phyloP scores from a whole-genome alignment of 2,888 invertebrate genomes.

The Pseudococcus longispinus region DNA sequence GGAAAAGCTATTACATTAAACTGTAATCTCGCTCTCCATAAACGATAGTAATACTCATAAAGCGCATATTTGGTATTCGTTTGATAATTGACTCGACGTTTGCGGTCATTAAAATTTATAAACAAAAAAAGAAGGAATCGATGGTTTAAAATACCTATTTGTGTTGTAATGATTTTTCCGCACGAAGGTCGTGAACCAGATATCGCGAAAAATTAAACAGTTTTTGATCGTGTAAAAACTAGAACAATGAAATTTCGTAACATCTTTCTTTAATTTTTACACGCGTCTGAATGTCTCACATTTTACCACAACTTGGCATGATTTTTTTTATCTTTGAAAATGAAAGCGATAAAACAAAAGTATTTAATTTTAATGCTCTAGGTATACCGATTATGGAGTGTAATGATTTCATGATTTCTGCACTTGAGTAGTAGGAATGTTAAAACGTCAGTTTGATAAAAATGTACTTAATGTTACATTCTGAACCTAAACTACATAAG shows the following conservation, averaged over 20 bases:
- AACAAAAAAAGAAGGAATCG: not conserved
- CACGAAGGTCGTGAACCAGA: not conserved
- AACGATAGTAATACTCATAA: conserved; percentile 18
- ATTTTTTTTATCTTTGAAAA: not conserved
- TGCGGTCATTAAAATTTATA: conserved; percentile 31
- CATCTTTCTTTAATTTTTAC: not conserved
- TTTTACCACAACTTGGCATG: not conserved
- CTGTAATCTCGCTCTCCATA: conserved; percentile 33
- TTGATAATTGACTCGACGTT: not conserved
- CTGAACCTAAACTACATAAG: not conserved
- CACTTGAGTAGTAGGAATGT: not conserved
- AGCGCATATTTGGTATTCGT: not conserved
- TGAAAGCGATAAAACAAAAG: not conserved
- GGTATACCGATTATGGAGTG: not conserved
- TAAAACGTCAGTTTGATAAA: not conserved
- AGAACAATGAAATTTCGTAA: too few relatives aligned
- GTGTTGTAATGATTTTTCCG: not conserved
- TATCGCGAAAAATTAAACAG: too few relatives aligned
- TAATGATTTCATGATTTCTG: not conserved
- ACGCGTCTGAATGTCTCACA: not conserved
- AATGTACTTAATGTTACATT: not conserved
- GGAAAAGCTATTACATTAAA: conserved; percentile 23
- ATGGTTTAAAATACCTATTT: not conserved
- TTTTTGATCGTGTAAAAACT: too few relatives aligned
- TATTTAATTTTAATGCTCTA: not conserved